phyloP scores from a whole-genome alignment of 2,797 vertebrate species.

The Myotis vivesi region DNA sequence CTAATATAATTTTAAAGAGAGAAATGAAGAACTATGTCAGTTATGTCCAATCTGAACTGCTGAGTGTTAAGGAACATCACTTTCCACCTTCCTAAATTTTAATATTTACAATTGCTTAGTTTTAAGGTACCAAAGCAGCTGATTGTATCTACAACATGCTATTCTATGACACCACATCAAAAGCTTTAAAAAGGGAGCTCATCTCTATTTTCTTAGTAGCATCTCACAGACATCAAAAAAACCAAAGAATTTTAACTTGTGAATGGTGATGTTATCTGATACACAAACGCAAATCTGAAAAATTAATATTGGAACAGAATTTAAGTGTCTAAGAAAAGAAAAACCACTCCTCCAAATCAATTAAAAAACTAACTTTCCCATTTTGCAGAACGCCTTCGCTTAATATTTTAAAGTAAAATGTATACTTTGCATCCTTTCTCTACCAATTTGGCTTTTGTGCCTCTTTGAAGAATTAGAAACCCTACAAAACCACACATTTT shows the following conservation, averaged over 20 bases:
- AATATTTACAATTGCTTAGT: conserved; percentile 84
- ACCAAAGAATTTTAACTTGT: conserved; percentile 82
- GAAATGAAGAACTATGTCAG: conserved; percentile 71
- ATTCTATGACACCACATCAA: conserved; percentile 85
- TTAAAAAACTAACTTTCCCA: conserved; percentile 79
- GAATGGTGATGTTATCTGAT: conserved; percentile 84
- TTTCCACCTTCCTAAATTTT: conserved; percentile 77
- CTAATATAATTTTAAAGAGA: conserved; percentile 71
- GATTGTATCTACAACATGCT: conserved; percentile 88
- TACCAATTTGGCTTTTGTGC: conserved; percentile 83
- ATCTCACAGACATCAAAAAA: conserved; percentile 85
- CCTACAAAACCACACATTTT: conserved; percentile 85
- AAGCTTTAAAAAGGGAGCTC: conserved; percentile 86
- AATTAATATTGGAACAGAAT: conserved; percentile 81
- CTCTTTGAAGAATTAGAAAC: conserved; percentile 82
- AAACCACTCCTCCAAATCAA: conserved; percentile 78
- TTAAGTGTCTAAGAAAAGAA: conserved; percentile 81
- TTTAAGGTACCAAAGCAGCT: conserved; percentile 84
- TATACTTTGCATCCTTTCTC: conserved; percentile 79
- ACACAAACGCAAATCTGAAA: conserved; percentile 84
- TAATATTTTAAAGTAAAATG: conserved; percentile 81
- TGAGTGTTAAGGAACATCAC: conserved; percentile 71
- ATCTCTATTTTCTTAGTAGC: conserved; percentile 86
- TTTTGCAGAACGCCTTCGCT: conserved; percentile 76
- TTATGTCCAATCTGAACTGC: conserved; percentile 80